phyloP scores from a whole-genome alignment of 2,888 invertebrate species.

The Schizaphis graminum region DNA sequence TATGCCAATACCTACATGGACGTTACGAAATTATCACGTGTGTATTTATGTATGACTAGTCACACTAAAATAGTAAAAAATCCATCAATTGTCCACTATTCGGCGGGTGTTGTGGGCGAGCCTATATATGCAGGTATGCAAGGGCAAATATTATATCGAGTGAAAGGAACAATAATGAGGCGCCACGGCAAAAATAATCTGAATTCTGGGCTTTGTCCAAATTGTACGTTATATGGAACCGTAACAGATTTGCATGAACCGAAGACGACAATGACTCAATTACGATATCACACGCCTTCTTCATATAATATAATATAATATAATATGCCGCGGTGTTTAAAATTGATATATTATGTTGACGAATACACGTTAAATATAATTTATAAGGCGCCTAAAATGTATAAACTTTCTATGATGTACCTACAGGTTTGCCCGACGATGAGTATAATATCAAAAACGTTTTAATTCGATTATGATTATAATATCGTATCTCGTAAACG shows the following conservation, averaged over 20 bases:
- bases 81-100: slow-evolving; percentile 53
- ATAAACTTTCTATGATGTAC: slow-evolving; percentile 8
- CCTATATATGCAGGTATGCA: slow-evolving; percentile 47
- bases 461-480: background rate
- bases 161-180: slow-evolving; percentile 62
- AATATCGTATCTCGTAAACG: background rate
- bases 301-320: background rate
- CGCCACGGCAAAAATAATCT: slow-evolving; percentile 47
- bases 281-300: slow-evolving; percentile 6
- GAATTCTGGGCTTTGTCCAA: slow-evolving; percentile 43
- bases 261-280: slow-evolving; percentile 58
- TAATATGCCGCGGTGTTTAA: background rate
- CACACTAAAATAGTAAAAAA: slow-evolving; percentile 39
- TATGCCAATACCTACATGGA: background rate
- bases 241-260: slow-evolving; percentile 53
- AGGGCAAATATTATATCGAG: slow-evolving; percentile 52
- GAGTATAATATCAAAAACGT: background rate
- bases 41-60: slow-evolving; percentile 31
- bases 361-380: background rate
- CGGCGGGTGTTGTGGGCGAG: slow-evolving; percentile 50
- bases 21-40: slow-evolving; percentile 26
- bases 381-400: background rate
- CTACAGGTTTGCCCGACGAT: background rate
- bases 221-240: background rate
- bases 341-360: background rate